Base-by-base conservation (phyloP, 1,140 invertebrate species). In the Heterodera carotae region DNA sequence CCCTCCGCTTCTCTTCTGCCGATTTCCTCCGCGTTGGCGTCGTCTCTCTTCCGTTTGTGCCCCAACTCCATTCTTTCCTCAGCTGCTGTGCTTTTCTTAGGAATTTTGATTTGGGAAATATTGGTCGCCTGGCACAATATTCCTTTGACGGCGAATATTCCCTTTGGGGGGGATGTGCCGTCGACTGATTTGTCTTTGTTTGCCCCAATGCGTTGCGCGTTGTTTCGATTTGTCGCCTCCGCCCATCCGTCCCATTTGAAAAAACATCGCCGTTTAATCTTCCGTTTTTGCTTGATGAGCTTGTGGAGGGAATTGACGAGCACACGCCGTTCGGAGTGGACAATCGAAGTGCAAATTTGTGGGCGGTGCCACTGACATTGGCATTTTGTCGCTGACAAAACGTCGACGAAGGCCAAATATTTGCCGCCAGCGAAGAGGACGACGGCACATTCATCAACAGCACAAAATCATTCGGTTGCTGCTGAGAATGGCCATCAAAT, bases 11-110 rank as follows among this genome's bases (percentile, higher is more conserved):
- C 48, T 73, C 70, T 29, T 72, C 48, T 72, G 33, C 36, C 27
- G 53, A 53, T n/a, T 53, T 43, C 15, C 22, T 74, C 72, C 3
- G 1, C 64, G 34, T 39, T 12, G 33, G 59, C 72, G n/a, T 74
- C 72, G 43, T 74, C 33, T 74, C 53, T 36, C 12, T 74, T 33
- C 70, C 69, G 76, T 78, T 72, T 59, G 48, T 25, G 7, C 8
- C 27, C 72, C 34, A 62, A 36, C 15, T 74, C 56, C 39, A 43
- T 33, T 74, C 39, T 33, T 33, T 74, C 64, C 56, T 56, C 27
- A 62, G 34, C 33, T 31, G 10, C 72, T 66, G 62, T 7, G 62
- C 62, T 66, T 66, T 66, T 34, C 62, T 29, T 6, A 66, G 29
- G 22, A 66, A 66, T 66, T 27, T 66, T 66, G 62, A 66, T 22